Base-by-base conservation (phyloP, 2,888 invertebrate species). In the Vesta saturnalis region DNA sequence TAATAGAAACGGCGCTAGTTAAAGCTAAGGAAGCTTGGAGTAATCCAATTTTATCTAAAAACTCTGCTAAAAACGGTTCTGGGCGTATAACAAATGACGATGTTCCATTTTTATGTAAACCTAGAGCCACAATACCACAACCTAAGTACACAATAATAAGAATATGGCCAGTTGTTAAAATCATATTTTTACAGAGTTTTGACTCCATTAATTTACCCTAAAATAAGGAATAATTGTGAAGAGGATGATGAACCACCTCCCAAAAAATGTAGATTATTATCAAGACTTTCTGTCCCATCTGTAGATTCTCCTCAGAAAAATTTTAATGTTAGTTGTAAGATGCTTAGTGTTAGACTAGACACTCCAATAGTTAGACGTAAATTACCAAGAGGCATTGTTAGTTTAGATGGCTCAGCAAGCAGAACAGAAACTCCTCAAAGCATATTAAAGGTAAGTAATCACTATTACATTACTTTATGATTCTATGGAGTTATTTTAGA, bases 61-160 rank as follows among this genome's bases (percentile, higher is more conserved):
- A 19, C 21, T 5, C 23, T 47, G 23, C 1, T 10, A 59, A 52
- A 54, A 46, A 12, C 39, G n/a, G n/a, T n/a, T n/a, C n/a, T n/a
- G n/a, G n/a, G n/a, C n/a, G n/a, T n/a, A 58, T 83, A 85, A 61
- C 71, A 5, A 80, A 78, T 4, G 88, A 89, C 73, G 86, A 87
- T 4, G 88, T 88, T 0, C 90, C 90, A 0, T 90, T 90, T 76
- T 85, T 90, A 47, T 88, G 89, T 67, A 89, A 89, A 0, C 89
- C 90, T 0, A 87, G 87, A 19, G 76, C 80, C 21, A 49, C 65
- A 14, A 71, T 63, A 65, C 49, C 62, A 71, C 76, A 56, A 4
- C 70, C 72, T 18, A 39, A 39, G 39, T 39, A 39, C n/a, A n/a
- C n/a, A n/a, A n/a, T n/a, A n/a, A n/a, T n/a, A n/a, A n/a, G n/a